Evolutionary conservation across 2,113 vertebrate genomes (phyloP), one percentile per base, ranked within the genome.

Genomic region (Tragelaphus buxtoni): DNA sequence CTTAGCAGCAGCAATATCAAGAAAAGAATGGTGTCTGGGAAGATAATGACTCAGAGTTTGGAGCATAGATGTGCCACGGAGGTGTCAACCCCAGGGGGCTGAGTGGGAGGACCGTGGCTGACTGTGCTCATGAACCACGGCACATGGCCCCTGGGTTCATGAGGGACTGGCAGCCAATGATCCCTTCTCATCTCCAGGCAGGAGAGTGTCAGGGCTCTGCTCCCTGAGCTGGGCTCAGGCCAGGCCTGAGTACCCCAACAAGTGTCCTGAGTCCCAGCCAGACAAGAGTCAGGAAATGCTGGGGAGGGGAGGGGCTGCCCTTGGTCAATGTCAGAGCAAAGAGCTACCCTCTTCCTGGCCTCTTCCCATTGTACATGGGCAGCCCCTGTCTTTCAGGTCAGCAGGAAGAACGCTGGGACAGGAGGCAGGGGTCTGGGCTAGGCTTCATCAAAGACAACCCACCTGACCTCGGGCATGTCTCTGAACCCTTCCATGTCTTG

Each of bases 111-210:
- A 58, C 63, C n/a, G 55, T 0, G 2, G 94, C 30, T 28, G 79
- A 55, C 94, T 69, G 96, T 84, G 35, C 80, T 94, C 96, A 20
- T 92, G 96, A 98, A 91, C 97, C 96, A 63, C 90, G 90, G 96
- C 97, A 86, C 91, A 91, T 51, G 17, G 5, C 56, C 84, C 95
- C 22, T 58, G 0, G 95, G 95, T 81, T 72, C 65, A 39, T 39
- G 65, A 22, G 69, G 88, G 63, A 26, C 98, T 92, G 1, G 96
- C 90, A 17, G 1, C 85, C 96, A 97, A 96, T 82, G 81, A 95
- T 74, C 97, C 49, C 28, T 96, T 98, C 97, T 95, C 97, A 97
- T 30, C 91, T 98, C 94, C 74, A 1, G 11, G 2, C 93, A 90
- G 58, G 80, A 61, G 0, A 1, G 2, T 49, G 82, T 87, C 93